These are phyloP conservation scores for Rhagologus leucostigma DNA, from an alignment of 2,113 vertebrate genomes.

Conservation along the genomic window DNA sequence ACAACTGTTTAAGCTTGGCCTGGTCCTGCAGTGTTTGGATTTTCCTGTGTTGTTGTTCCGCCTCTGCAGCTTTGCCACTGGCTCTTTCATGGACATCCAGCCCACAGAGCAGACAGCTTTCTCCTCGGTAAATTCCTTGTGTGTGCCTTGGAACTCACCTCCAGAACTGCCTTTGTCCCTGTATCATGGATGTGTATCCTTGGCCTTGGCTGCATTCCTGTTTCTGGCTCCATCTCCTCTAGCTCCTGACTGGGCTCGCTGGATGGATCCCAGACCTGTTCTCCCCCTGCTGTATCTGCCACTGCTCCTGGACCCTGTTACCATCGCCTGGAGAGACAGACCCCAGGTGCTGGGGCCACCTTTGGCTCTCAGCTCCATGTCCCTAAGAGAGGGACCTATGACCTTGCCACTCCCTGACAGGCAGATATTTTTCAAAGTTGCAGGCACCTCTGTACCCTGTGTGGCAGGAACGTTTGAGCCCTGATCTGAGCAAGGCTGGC, in stretches of 20 bases:
- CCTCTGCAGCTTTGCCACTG: background rate
- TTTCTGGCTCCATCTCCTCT: background rate
- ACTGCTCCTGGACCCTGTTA: background rate
- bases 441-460: too few relatives aligned
- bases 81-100: background rate
- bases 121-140: background rate
- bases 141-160: background rate
- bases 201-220: background rate
- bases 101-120: background rate
- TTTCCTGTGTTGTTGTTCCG: background rate
- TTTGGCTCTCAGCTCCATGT: background rate
- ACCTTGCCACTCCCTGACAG: background rate
- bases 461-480: background rate
- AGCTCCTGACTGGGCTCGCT: background rate
- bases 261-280: background rate
- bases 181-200: background rate
- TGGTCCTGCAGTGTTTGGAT: background rate
- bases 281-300: background rate
- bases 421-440: background rate
- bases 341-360: background rate
- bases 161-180: background rate
- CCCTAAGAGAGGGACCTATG: accelerated
- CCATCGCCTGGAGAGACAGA: background rate
- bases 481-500: background rate
- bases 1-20: background rate